Evolutionary conservation across 2,797 vertebrate genomes (phyloP).

Genomic region (Pangasius larnaudii): DNA sequence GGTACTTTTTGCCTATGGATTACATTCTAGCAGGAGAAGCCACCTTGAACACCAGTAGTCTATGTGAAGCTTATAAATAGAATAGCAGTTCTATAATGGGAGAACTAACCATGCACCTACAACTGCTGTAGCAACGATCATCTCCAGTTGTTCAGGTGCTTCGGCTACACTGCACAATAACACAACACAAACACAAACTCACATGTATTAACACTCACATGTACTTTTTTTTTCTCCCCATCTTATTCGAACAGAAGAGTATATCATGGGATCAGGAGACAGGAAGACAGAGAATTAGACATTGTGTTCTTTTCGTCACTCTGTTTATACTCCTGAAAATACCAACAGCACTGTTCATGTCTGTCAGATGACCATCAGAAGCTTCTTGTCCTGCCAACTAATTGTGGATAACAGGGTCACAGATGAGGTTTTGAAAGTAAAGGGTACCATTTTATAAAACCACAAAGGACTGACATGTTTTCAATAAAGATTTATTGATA

Average conservation of each 20-base stretch:
- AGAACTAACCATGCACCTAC: slow-evolving; percentile 41
- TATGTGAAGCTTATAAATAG: slow-evolving; percentile 70
- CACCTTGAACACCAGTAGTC: slow-evolving; percentile 42
- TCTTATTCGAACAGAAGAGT: slow-evolving; percentile 11
- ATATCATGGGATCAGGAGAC: slow-evolving; percentile 34
- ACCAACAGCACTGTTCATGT: slow-evolving; percentile 42
- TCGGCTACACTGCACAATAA: slow-evolving; percentile 53
- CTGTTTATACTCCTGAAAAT: slow-evolving; percentile 56
- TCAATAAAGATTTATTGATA: not conserved
- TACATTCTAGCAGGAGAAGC: slow-evolving; percentile 49
- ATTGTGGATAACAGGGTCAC: not conserved
- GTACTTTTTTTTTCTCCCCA: slow-evolving; percentile 27
- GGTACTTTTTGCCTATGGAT: slow-evolving; percentile 31
- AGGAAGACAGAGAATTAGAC: slow-evolving; percentile 40
- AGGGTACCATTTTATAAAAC: slow-evolving; percentile 11
- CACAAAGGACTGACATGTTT: slow-evolving; percentile 15
- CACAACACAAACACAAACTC: slow-evolving; percentile 46
- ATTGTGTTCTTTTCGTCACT: slow-evolving; percentile 48
- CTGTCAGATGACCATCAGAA: slow-evolving; percentile 1
- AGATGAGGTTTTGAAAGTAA: slow-evolving; percentile 22
- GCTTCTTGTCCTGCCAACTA: not conserved
- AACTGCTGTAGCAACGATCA: slow-evolving; percentile 38
- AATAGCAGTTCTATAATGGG: slow-evolving; percentile 49
- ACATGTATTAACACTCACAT: slow-evolving; percentile 48
- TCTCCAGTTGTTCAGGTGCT: slow-evolving; percentile 47